phyloP scores from a whole-genome alignment of 2,797 vertebrate species.

The Nothura maculosa region DNA sequence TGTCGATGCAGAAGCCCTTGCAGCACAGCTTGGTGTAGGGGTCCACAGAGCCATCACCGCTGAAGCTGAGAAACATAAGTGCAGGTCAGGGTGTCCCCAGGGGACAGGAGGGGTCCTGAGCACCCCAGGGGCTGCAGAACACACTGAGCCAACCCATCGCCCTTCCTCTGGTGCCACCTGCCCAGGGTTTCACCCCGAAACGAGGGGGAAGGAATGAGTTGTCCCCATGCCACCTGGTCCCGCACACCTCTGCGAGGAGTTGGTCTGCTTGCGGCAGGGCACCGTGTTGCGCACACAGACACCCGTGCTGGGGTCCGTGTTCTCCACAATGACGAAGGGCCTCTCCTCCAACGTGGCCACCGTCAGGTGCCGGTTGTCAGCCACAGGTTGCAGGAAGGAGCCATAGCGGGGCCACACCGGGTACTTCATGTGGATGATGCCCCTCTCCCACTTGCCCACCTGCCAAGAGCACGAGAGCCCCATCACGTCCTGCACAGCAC shows the following conservation, averaged over 20 bases:
- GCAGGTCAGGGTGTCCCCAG: not conserved
- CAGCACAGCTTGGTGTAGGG: slow-evolving; percentile 97
- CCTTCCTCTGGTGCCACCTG: no score
- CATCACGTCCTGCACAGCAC: not conserved
- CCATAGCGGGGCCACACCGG: slow-evolving; percentile 97
- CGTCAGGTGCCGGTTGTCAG: slow-evolving; percentile 93
- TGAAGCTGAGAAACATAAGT: slow-evolving; percentile 13
- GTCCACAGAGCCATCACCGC: slow-evolving; percentile 83
- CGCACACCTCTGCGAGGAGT: slow-evolving; percentile 79
- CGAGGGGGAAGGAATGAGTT: no score
- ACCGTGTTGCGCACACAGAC: slow-evolving; percentile 96
- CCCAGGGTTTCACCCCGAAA: not conserved
- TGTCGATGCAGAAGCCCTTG: slow-evolving; percentile 99
- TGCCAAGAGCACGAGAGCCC: slow-evolving; percentile 44
- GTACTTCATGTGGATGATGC: slow-evolving; percentile 95
- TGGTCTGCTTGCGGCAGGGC: slow-evolving; percentile 94
- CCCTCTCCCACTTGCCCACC: slow-evolving; percentile 93
- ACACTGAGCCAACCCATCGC: not conserved
- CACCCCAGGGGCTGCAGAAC: not conserved
- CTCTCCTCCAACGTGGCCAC: slow-evolving; percentile 97
- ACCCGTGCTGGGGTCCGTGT: slow-evolving; percentile 91
- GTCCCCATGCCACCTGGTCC: no score
- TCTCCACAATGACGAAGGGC: slow-evolving; percentile 97
- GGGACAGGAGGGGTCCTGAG: not conserved
- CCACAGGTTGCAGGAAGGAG: slow-evolving; percentile 90